A percentile compares a stretch with the other conserved stretches of the same genome.
Conservation (phyloP, 2,888 invertebrate species). For the Halictus ligatus region DNA sequence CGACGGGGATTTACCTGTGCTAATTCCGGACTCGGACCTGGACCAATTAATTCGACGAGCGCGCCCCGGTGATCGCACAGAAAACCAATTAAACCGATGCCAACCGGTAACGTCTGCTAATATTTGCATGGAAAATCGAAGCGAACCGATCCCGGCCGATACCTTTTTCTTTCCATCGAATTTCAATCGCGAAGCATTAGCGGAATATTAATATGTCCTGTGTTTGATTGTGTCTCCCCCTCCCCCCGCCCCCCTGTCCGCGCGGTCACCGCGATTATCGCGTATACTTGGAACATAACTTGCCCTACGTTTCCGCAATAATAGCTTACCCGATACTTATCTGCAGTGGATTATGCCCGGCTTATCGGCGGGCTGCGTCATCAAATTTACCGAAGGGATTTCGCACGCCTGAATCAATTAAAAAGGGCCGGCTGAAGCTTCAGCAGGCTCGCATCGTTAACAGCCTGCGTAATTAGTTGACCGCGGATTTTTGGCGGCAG, state of each 20-base stretch:
- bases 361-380: not conserved
- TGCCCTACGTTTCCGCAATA: not conserved
- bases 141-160: conserved; percentile 21
- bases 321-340: conserved; percentile 7
- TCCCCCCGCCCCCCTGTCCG: not conserved
- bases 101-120: conserved; percentile 43
- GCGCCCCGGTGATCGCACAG: conserved; percentile 38
- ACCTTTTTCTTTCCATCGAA: conserved; percentile 12
- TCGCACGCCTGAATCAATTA: not conserved
- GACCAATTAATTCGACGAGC: conserved; percentile 58
- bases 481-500: not conserved
- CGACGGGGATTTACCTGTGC: conserved; percentile 51
- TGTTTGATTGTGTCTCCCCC: conserved; percentile 1
- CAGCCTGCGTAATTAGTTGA: not conserved
- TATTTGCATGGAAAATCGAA: conserved; percentile 53
- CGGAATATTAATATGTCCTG: conserved; percentile 1
- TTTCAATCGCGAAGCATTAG: conserved; percentile 37
- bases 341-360: not conserved
- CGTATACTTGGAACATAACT: conserved; percentile 9
- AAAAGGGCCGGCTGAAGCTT: not conserved
- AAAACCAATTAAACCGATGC: conserved; percentile 62
- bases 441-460: not conserved
- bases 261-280: conserved; percentile 1
- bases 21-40: conserved; percentile 52
- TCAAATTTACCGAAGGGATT: conserved; percentile 4